Evolutionary conservation across 2,797 vertebrate species (phyloP).

Genomic region (Lacerta bilineata): DNA sequence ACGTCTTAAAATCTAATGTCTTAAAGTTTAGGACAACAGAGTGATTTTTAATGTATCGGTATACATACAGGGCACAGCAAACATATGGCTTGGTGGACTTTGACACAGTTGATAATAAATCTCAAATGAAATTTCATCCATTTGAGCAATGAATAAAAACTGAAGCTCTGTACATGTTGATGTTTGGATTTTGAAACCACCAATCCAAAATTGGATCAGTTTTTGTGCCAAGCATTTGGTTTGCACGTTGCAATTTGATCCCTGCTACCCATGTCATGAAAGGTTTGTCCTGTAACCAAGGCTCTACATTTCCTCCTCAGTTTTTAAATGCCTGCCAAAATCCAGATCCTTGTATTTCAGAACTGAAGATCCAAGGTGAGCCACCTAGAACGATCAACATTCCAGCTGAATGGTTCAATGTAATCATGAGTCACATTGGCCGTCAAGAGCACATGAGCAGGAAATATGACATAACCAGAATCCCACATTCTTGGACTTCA

Average conservation of each 20-base stretch:
- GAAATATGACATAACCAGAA: not conserved
- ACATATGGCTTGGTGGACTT: not conserved
- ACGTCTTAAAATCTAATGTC: not conserved
- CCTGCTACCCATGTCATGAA: not conserved
- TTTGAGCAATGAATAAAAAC: not conserved
- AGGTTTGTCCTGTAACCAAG: not conserved
- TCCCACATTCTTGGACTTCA: constrained; percentile 13
- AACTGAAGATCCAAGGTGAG: not conserved
- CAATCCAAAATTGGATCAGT: not conserved
- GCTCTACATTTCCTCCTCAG: not conserved
- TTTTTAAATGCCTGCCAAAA: not conserved
- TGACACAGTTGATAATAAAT: not conserved
- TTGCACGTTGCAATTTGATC: not conserved
- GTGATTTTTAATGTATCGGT: no score
- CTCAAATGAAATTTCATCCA: not conserved
- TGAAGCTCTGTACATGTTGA: not conserved
- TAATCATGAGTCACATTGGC: not conserved
- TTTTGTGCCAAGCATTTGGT: not conserved
- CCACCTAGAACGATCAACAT: not conserved
- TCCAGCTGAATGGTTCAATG: not conserved
- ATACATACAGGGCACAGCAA: not conserved
- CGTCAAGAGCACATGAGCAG: not conserved
- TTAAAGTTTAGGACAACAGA: not conserved
- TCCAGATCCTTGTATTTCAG: not conserved
- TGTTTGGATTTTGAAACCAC: not conserved